Base-by-base conservation (phyloP, 2,113 vertebrate species). In the Tor tambroides region DNA sequence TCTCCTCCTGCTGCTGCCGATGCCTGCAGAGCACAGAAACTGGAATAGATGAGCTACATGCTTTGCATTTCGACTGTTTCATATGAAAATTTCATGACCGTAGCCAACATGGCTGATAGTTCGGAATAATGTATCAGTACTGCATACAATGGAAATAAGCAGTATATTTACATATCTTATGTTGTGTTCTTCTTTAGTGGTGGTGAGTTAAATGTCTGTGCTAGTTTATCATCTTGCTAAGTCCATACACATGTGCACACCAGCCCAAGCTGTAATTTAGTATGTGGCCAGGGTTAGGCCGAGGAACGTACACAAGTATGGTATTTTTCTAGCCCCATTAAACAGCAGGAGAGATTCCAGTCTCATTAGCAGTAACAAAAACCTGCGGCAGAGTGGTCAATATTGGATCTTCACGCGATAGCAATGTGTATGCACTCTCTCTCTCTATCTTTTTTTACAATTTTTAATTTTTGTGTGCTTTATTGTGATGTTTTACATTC, bases 341-440 rank as follows among this genome's bases (percentile, higher is more conserved):
- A 89, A 84, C 84, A 81, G 79, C 30, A 15, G 26, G 75, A 69
- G 46, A 85, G 43, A 85, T 72, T 85, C 65, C 67, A 86, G 81
- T 28, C 87, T 85, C 85, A 88, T 89, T 89, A 90, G 87, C 82
- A 85, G 43, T 51, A 80, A 85, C 87, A 78, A 63, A 84, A 17
- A 35, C 83, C 51, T 61, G 67, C 46, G 35, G 81, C 65, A n/a
- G 54, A 71, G 43, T 35, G 81, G 26, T 69, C 84, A 79, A 49
- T 51, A 79, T 54, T 72, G 46, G 41, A 28, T 23, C 17, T 69
- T 49, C 6, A 67, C 4, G 6, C 61, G 56, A 41, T 17, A 9
- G 12, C 23, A 78, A 41, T 17, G 1, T n/a, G 21, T 38, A 6
- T 30, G 38, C 21, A 32, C 3, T 19, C 49, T 17, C 15, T 51